Percentiles rank a stretch among this genome's conserved stretches.
Conservation (phyloP, 2,888 invertebrate genomes). For the Heliconius sara region DNA sequence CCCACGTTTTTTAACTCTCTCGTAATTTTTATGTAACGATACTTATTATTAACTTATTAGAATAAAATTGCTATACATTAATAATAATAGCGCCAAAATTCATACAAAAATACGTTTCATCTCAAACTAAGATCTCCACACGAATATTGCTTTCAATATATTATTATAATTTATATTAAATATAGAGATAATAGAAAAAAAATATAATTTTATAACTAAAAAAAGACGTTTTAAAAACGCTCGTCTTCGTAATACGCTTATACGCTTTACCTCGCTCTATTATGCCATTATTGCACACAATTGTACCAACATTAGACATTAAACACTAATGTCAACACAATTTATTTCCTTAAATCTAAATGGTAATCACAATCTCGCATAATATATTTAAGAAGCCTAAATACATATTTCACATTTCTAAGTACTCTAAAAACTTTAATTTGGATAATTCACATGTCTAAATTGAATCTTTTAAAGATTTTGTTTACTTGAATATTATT, state of each 20-base stretch:
- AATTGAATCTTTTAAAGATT: not conserved
- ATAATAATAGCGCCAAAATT: slow-evolving; percentile 36
- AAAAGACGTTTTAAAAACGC: slow-evolving; percentile 30
- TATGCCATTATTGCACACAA: slow-evolving; percentile 24
- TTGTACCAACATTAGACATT: slow-evolving; percentile 24
- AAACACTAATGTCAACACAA: slow-evolving; percentile 12
- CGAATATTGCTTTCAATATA: slow-evolving; percentile 33
- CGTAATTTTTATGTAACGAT: slow-evolving; percentile 16
- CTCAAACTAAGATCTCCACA: slow-evolving; percentile 15
- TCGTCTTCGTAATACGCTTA: not conserved
- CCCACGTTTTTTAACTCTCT: slow-evolving; percentile 19
- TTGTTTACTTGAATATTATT: not conserved
- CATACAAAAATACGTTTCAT: slow-evolving; percentile 43
- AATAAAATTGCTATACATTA: slow-evolving; percentile 27
- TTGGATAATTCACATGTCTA: not conserved
- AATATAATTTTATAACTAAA: not conserved
- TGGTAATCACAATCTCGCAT: slow-evolving; percentile 3
- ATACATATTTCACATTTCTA: not conserved
- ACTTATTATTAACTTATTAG: slow-evolving; percentile 31
- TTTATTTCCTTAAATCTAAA: slow-evolving; percentile 11
- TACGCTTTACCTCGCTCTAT: not conserved
- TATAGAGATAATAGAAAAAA: slow-evolving; percentile 20
- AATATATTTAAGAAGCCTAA: slow-evolving; percentile 8
- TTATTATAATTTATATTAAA: slow-evolving; percentile 15
- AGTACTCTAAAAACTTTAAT: not conserved